phyloP scores from a whole-genome alignment of 2,113 vertebrate species.

The Pelvicachromis taeniatus region DNA sequence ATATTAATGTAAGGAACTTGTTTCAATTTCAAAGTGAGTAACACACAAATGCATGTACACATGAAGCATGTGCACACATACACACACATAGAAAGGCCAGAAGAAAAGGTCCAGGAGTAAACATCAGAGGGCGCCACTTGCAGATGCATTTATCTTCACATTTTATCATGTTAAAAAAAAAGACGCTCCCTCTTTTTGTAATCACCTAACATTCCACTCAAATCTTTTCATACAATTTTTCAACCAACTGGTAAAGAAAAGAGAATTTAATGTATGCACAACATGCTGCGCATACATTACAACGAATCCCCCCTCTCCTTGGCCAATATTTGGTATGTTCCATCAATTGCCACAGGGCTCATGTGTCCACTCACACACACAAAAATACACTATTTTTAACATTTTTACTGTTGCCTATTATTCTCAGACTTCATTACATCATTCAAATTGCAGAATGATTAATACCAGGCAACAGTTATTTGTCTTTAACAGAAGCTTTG shows the following conservation, averaged over 20 bases:
- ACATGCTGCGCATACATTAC: conserved; percentile 5
- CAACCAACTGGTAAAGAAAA: neutral
- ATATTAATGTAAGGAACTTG: neutral
- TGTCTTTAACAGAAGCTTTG: neutral
- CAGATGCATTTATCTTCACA: neutral
- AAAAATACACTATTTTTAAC: neutral
- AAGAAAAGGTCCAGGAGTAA: conserved; percentile 38
- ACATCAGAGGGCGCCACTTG: conserved; percentile 49
- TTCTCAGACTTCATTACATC: neutral
- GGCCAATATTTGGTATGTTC: conserved; percentile 42
- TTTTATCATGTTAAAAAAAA: neutral
- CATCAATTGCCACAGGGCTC: conserved; percentile 27
- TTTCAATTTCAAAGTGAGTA: neutral
- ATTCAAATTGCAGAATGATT: neutral
- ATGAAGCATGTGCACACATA: neutral
- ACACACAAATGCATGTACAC: conserved; percentile 23
- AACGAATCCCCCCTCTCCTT: conserved; percentile 8
- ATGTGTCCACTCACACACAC: conserved; percentile 11
- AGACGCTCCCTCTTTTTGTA: neutral
- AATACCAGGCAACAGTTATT: neutral
- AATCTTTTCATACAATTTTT: neutral
- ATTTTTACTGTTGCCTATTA: neutral
- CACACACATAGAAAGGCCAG: neutral
- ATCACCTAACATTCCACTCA: neutral
- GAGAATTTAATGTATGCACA: neutral